Conservation (phyloP, 2,888 invertebrate species). For the Choreutis nemorana region DNA sequence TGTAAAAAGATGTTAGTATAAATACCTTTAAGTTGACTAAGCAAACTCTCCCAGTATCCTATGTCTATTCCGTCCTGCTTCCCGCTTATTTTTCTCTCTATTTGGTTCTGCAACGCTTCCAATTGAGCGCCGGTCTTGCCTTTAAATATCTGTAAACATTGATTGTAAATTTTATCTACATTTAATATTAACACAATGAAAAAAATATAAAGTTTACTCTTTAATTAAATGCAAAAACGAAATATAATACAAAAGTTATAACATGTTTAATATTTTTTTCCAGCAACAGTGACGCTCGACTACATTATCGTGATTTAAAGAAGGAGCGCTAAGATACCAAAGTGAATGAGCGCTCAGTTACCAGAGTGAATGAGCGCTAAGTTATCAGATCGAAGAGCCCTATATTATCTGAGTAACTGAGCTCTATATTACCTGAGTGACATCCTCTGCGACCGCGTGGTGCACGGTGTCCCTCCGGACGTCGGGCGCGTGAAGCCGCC, state of each 20-base stretch:
- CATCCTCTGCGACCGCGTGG: conserved; percentile 89
- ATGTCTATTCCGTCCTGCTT: conserved; percentile 92
- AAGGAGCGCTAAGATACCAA: not conserved
- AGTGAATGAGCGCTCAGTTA: not conserved
- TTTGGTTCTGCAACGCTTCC: conserved; percentile 81
- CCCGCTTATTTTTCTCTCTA: conserved; percentile 85
- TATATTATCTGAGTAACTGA: too few species aligned
- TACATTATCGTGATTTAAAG: too few species aligned
- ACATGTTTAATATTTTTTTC: too few species aligned
- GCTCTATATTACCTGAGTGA: conserved; percentile 72
- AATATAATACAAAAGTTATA: too few species aligned
- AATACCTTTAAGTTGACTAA: conserved; percentile 88
- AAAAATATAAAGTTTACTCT: too few species aligned
- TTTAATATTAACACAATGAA: too few species aligned
- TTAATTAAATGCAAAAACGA: too few species aligned
- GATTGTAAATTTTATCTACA: too few species aligned
- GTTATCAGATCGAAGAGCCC: conserved; percentile 15
- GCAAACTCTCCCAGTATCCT: conserved; percentile 96
- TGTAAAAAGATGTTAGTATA: not conserved
- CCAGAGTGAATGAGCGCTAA: not conserved
- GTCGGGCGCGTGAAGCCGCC: conserved; percentile 76
- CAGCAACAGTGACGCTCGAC: not conserved
- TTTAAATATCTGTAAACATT: conserved; percentile 74
- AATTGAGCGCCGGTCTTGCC: conserved; percentile 92
- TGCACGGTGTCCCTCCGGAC: conserved; percentile 81